Base-by-base conservation (phyloP, 2,888 invertebrate genomes). In the Lithophane socia region DNA sequence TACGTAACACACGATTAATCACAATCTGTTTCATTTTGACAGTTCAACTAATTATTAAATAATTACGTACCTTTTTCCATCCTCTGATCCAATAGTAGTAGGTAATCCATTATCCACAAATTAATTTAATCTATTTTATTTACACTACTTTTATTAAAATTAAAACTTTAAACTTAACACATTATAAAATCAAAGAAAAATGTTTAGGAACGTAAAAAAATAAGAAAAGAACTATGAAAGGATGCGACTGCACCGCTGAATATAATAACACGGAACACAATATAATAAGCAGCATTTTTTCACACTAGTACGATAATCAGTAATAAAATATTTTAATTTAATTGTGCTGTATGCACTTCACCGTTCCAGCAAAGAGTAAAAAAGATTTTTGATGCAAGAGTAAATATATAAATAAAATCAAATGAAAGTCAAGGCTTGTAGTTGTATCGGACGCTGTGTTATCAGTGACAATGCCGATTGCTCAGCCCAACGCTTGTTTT, bases 171-270 rank as follows among this genome's bases (percentile, higher is more conserved):
- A 4, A 69, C 7, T 21, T 29, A n/a, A 47, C 18, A 37, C 42
- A 29, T 29, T 85, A 88, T 63, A 87, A 78, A 37, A 81, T 79
- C 12, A 86, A 69, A 49, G 84, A 91, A 24, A 88, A 87, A 75
- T 83, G 90, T 84, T 89, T 90, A 42, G 87, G 90, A 64, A 90
- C 87, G 71, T 87, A 92, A 60, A 88, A 91, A 73, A 90, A 91
- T 72, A 91, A 80, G 60, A 89, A 91, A 8, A 92, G 78, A 13
- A 83, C 64, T 71, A 92, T 82, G 21, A 83, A 88, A 0, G 88
- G 88, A 44, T 88, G 88, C 18, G 91, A 54, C 7, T 80, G 74
- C 8, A 90, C 89, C 13, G 84, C 86, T 0, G 89, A 87, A 67
- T 90, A 89, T 0, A 88, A 54, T 21, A 91, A 77, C 4, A 90